Evolutionary conservation across 2,888 invertebrate genomes (phyloP), one percentile per base, ranked within the genome.

Genomic region (Panopea generosa): DNA sequence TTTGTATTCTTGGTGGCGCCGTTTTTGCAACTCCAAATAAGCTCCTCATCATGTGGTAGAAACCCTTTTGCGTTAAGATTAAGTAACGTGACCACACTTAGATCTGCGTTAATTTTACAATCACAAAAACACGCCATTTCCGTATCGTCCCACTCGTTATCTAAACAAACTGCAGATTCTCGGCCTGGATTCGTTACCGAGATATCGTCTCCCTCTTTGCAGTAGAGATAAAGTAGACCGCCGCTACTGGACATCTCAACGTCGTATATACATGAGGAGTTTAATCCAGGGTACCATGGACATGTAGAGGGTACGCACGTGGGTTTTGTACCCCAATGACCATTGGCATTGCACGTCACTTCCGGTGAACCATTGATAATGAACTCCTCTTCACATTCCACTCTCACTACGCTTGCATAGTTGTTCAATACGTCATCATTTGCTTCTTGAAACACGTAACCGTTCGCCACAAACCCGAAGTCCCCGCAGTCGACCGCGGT

Each of bases 61-160:
- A 57, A 67, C 1, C 49, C 26, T 4, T 56, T 29, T 20, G 11
- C 2, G 7, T 61, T 22, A 22, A 55, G 22, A 33, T 57, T 57
- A 6, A 33, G 20, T 20, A 33, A n/a, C 1, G 26, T 16, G 4
- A 33, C 33, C 4, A 33, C 6, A 33, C 24, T 3, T 2, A 9
- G 4, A 11, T 27, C 27, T 11, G 20, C 33, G 16, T 57, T 18
- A 6, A 68, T 22, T 14, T 45, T 43, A 56, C 75, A 75, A 27
- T 75, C 49, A 61, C 75, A 75, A 9, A 40, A 55, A 38, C 75
- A 75, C 0, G 63, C 75, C 55, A 70, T 56, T 11, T 7, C 6
- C 11, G 33, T 33, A n/a, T 53, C 14, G 4, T 55, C 55, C 75
- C 75, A 75, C 26, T 40, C 18, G 24, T 49, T 55, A 26, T 50